Evolutionary conservation across 1,140 invertebrate genomes (phyloP).

Genomic region (Heliconius hermathena): DNA sequence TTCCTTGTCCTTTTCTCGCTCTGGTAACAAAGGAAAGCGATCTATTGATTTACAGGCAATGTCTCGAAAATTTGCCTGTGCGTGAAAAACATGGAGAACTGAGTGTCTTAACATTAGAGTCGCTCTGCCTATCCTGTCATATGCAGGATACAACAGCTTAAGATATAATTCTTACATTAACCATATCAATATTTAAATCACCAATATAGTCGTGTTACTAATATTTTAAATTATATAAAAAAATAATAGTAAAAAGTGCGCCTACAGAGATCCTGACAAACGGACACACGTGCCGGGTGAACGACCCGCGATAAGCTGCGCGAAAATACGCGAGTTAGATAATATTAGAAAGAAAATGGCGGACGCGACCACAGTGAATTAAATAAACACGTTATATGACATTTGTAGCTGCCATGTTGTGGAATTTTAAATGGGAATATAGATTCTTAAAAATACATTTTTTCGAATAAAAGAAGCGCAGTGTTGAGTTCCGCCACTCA

Average conservation of each 20-base stretch:
- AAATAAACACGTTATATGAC: constrained; percentile 26
- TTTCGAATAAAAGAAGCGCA: not conserved
- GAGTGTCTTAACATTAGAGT: too few species aligned
- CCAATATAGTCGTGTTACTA: too few species aligned
- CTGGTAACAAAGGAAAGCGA: too few species aligned
- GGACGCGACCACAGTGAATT: constrained; percentile 39
- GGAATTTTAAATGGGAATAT: not conserved
- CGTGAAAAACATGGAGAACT: too few species aligned
- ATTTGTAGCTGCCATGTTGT: not conserved
- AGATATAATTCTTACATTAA: too few species aligned
- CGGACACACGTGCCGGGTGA: constrained; percentile 68
- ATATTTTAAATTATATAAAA: not conserved
- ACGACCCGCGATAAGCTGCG: constrained; percentile 72
- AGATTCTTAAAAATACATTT: not conserved
- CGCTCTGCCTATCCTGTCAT: too few species aligned
- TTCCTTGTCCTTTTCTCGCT: too few species aligned
- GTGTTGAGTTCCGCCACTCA: too few species aligned
- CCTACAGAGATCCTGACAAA: constrained; percentile 39
- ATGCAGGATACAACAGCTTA: too few species aligned
- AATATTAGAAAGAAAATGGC: constrained; percentile 77
- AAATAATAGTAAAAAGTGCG: not conserved
- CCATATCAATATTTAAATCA: not conserved
- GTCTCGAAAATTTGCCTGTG: too few species aligned
- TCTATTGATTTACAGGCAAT: too few species aligned
- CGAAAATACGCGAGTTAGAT: constrained; percentile 75